Percentiles rank a stretch among this genome's conserved stretches.
Conservation (phyloP, 2,113 vertebrate genomes). For the Polyodon spathula region DNA sequence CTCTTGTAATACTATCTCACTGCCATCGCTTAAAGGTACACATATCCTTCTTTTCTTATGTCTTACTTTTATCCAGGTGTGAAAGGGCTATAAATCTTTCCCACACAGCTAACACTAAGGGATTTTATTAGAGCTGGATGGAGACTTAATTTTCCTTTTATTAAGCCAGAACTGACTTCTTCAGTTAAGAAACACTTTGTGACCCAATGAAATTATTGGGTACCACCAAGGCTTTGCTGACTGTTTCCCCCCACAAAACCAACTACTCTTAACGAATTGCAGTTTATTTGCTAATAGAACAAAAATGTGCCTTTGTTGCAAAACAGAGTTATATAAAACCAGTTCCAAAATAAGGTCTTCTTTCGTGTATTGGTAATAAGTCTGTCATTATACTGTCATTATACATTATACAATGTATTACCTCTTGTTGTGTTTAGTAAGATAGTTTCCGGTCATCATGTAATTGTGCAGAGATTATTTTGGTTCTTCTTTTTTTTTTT, state of each 20-base stretch:
- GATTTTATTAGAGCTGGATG: not conserved
- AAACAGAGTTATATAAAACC: too few relatives aligned
- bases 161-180: constrained; percentile 15
- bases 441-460: too few relatives aligned
- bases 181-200: not conserved
- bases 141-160: constrained; percentile 5
- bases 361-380: too few relatives aligned
- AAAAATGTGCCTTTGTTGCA: not conserved
- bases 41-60: constrained; percentile 2
- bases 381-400: too few relatives aligned
- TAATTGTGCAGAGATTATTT: too few relatives aligned
- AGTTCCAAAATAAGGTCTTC: too few relatives aligned
- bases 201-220: not conserved
- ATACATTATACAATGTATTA: too few relatives aligned
- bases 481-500: too few relatives aligned
- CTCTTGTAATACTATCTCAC: constrained; percentile 1
- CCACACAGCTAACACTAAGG: constrained; percentile 9
- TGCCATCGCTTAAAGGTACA: not conserved
- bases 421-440: too few relatives aligned
- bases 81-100: constrained; percentile 4
- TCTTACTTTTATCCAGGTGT: constrained; percentile 3
- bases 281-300: not conserved
- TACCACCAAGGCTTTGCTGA: not conserved
- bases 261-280: not conserved
- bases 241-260: not conserved